phyloP scores from a whole-genome alignment of 2,888 invertebrate genomes.

The Drosophila hawaiiensis region DNA sequence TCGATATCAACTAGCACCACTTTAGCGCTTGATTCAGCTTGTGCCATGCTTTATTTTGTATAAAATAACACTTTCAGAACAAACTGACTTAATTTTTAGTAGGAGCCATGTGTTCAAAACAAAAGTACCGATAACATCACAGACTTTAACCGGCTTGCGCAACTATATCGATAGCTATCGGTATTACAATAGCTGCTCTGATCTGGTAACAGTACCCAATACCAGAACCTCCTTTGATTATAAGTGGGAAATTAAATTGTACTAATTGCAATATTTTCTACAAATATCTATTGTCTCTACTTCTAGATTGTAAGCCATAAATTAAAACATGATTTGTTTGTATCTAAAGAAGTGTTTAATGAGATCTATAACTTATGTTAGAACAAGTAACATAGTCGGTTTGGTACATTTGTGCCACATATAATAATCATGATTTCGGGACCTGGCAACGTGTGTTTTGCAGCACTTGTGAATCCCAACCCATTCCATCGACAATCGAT shows the following conservation, averaged over 20 bases:
- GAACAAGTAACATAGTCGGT: neutral
- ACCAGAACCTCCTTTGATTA: neutral
- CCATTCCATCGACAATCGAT: slow-evolving; percentile 27
- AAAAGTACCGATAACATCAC: slow-evolving; percentile 1
- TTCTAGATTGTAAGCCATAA: neutral
- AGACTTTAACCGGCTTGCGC: neutral
- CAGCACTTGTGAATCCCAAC: slow-evolving; percentile 1
- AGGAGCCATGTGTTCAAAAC: neutral
- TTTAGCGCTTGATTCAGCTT: slow-evolving; percentile 57
- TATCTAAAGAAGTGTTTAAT: too few relatives aligned
- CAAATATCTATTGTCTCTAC: neutral
- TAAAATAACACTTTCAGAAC: slow-evolving; percentile 6
- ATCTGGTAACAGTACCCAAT: neutral
- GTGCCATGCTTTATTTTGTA: slow-evolving; percentile 12
- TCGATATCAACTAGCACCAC: slow-evolving; percentile 89
- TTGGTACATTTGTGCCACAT: slow-evolving; percentile 6
- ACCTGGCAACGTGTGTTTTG: neutral
- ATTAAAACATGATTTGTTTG: neutral
- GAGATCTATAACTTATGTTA: neutral
- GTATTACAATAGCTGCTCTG: neutral
- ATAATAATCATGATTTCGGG: neutral
- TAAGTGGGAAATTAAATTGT: neutral
- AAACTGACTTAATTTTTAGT: neutral
- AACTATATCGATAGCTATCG: slow-evolving; percentile 16
- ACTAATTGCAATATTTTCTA: neutral